Base-by-base conservation (phyloP, 2,888 invertebrate genomes). In the Pseudococcus viburni region DNA sequence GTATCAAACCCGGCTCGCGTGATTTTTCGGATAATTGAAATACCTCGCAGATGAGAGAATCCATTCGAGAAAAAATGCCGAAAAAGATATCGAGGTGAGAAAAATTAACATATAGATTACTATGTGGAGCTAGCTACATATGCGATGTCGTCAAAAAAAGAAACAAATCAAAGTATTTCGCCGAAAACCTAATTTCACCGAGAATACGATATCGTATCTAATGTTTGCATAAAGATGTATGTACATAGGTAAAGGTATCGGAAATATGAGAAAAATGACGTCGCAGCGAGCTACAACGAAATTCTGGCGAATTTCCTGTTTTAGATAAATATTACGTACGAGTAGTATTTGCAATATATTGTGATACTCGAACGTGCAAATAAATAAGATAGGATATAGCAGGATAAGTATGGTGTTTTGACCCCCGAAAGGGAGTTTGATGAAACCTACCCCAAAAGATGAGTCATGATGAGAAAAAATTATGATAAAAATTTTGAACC, bases 101-200 rank as follows among this genome's bases (percentile, higher is more conserved):
- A 19, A 59, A 59, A 73, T 73, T 73, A 73, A 73, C 73, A 73
- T 73, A 73, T 73, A 73, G 73, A 73, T 73, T 73, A 73, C 73
- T 12, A 73, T 26, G 19, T 59, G 19, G 19, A 59, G 0, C 59
- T 59, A n/a, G 11, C n/a, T 59, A 59, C 59, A 7, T 19, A 59
- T 59, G 59, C 0, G 55, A 5, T 17, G 59, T 59, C 19, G 59
- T 59, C 59, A 3, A 59, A 59, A 59, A 59, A 59, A 59, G 19
- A 51, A 59, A 59, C 59, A 59, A 59, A 59, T 59, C 59, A 59
- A 59, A 59, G 59, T 59, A 59, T 11, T 59, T 59, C 19, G 59
- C 7, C 5, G 33, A 73, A 33, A 73, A 73, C 26, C 73, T 39
- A 73, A 73, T 73, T 73, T 33, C 33, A 39, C 17, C 33, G 39